Evolutionary conservation across 2,797 vertebrate species (phyloP), one percentile per base, ranked within the genome.

Genomic region (Spatula versicolor): DNA sequence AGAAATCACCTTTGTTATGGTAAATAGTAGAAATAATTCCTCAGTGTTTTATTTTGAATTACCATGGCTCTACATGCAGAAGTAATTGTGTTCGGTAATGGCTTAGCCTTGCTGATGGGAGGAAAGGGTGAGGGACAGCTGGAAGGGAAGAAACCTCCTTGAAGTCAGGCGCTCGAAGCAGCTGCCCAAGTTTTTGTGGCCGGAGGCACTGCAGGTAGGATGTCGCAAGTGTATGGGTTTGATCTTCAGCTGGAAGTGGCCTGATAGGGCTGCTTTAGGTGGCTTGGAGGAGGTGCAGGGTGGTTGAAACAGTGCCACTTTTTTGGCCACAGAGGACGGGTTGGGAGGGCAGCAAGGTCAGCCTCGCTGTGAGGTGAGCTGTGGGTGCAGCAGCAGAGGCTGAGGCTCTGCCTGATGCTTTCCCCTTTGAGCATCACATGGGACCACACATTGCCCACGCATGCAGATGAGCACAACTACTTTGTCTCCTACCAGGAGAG

Each of bases 1-100:
- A 84, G 76, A 86, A 84, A 74, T 75, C 82, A 87, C 72, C 88
- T 92, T 93, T 78, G 66, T 16, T 54, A 46, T 7, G 52, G 92
- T 80, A 62, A 83, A 74, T 31, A 59, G 84, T 69, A 90, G 96
- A 75, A 83, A 73, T 41, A 83, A 84, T 86, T 91, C 90, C 83
- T 85, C 54, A 13, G 58, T 11, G 12, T 35, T 60, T 50, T 86
- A 55, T 76, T 92, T 66, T 74, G 68, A 75, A 74, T 90, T 95
- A 85, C 90, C 22, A 8, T 50, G 92, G 48, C n/a, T 89, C 79
- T 91, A 68, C 83, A 54, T 46, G 67, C 69, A 88, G 93, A 96
- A 91, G 92, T 72, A 83, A 84, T 76, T 82, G 86, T 52, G 52
- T 28, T 54, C 68, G 64, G 68, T 92, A 83, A 90, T 95, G 59